Percentiles rank a stretch among this genome's conserved stretches.
Evolutionary conservation across 1,140 invertebrate species (phyloP).

Genomic region (Bilobella aurantiaca): DNA sequence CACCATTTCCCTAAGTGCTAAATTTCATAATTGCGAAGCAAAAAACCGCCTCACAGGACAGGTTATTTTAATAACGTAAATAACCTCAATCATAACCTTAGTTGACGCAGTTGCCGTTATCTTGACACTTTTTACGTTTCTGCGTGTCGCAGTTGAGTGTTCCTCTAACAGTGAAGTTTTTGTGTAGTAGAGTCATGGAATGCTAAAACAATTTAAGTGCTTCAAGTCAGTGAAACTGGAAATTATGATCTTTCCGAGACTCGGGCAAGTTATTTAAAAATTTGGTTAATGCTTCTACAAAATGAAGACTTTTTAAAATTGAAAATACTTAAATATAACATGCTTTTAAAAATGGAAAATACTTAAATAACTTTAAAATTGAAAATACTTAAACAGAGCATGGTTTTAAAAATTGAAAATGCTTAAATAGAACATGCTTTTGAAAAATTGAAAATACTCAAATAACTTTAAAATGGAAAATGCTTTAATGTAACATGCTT

Average conservation of each 20-base stretch:
- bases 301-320: background rate
- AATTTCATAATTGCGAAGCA: too few relatives aligned
- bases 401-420: background rate
- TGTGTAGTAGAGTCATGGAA: too few relatives aligned
- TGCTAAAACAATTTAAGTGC: too few relatives aligned
- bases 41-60: too few relatives aligned
- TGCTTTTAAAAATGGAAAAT: background rate
- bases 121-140: too few relatives aligned
- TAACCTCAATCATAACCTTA: too few relatives aligned
- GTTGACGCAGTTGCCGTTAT: too few relatives aligned
- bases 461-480: background rate
- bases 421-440: background rate
- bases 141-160: too few relatives aligned
- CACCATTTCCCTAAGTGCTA: too few relatives aligned
- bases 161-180: too few relatives aligned
- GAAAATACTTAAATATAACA: background rate
- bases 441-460: background rate
- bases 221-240: too few relatives aligned
- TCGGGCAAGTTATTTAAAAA: background rate
- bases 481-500: background rate
- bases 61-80: too few relatives aligned
- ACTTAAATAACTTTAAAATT: background rate
- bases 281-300: background rate
- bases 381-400: background rate
- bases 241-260: background rate